These are phyloP conservation scores for Hoplodrina blanda DNA, from an alignment of 2,888 invertebrate species.

Conservation along the genomic window DNA sequence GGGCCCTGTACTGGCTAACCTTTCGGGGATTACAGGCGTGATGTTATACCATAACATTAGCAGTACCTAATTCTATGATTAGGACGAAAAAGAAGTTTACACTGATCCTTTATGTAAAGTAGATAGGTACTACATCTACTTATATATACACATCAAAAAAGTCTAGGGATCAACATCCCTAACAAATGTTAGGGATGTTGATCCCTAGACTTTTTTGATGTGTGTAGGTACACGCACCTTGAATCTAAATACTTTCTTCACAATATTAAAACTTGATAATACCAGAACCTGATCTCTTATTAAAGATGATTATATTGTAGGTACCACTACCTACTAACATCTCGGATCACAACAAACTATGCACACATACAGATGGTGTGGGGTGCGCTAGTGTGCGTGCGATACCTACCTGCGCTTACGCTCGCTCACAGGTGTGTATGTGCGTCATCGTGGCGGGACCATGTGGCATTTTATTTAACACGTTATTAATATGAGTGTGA, in stretches of 20 bases:
- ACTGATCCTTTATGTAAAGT: too few relatives aligned
- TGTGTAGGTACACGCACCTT: neutral
- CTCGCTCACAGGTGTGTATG: conserved; percentile 55
- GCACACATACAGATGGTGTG: conserved; percentile 18
- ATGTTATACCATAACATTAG: too few relatives aligned
- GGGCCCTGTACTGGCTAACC: too few relatives aligned
- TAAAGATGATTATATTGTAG: conserved; percentile 38
- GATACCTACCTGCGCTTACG: conserved; percentile 62
- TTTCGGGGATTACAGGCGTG: too few relatives aligned
- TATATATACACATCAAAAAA: too few relatives aligned
- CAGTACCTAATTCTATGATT: too few relatives aligned
- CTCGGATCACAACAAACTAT: conserved; percentile 58
- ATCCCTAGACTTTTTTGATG: too few relatives aligned
- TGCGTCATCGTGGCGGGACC: conserved; percentile 13
- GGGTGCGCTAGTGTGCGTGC: conserved; percentile 29
- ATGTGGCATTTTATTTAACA: conserved; percentile 17
- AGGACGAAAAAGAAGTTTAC: too few relatives aligned
- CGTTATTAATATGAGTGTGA: neutral
- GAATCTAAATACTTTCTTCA: conserved; percentile 4
- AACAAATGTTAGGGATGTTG: too few relatives aligned
- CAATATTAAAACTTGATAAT: conserved; percentile 13
- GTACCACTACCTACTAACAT: conserved; percentile 16
- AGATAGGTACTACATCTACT: too few relatives aligned
- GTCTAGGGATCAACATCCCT: too few relatives aligned
- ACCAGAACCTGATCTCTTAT: conserved; percentile 31